Evolutionary conservation across 64 coral and sea anemone species (phyloP), one percentile per base, ranked within the genome.

Genomic region (Trachythela sp.): DNA sequence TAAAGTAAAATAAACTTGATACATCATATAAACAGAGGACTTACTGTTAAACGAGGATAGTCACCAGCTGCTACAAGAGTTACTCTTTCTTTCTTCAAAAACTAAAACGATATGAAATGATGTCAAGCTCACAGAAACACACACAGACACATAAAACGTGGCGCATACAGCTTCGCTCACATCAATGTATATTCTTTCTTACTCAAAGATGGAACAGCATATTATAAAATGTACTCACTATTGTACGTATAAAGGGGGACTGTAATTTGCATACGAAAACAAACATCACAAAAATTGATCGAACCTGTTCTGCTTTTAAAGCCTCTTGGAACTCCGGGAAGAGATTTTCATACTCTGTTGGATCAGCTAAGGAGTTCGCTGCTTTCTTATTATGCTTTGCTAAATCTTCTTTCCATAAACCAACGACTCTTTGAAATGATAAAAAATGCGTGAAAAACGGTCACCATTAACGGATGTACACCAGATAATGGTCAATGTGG

Each of bases 301-400:
- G 50, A 24, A 95, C 94, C 94, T 88, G 84, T 49, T 99, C 96
- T 5, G 93, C 96, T 56, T 91, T 87, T 26, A 99, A 86, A 41
- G 96, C 96, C 83, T 94, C 96, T 83, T 99, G 96, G 34, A 80
- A 80, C 34, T 80, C 75, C 13, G 75, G 75, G 75, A 80, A 80
- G 11, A 80, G 75, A 39, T 80, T 80, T 80, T 80, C 75, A 80
- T 80, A 80, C 8, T 80, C 75, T 10, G 75, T 80, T 35, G 75
- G 75, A 37, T 80, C 75, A 80, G 75, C 75, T 5, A 80, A 30
- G 4, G 75, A 80, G 9, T 36, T 39, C 13, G 75, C 75, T 29
- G 75, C 75, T 22, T 80, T 80, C 20, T 80, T 80, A 22, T 80
- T 80, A 37, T 80, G 75, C 20, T 80, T 30, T 35, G 13, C 75